Evolutionary conservation across 2,888 invertebrate genomes (phyloP), one percentile per base, ranked within the genome.

Genomic region (Scaptomyza polygonia): DNA sequence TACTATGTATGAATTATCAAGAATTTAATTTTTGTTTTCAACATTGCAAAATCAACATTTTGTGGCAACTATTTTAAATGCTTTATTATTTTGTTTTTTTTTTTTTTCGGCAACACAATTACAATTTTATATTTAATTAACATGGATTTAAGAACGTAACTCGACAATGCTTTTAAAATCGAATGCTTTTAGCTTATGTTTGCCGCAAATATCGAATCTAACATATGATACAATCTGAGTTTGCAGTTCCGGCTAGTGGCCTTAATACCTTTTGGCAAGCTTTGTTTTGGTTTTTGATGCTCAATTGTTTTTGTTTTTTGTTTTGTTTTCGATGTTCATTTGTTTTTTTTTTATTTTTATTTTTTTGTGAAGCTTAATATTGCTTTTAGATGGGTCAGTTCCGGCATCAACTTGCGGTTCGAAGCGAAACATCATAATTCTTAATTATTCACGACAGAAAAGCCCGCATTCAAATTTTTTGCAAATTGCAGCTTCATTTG

Each of bases 401-500:
- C 7, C 7, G 48, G 21, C 42, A 12, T 43, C 42, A 7, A 43
- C 6, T 14, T 25, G 6, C 3, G 21, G 6, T 43, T 43, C 8
- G 12, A 21, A 7, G 7, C 11, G 4, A 34, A 49, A 25, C 14
- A 34, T 48, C 9, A 49, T 25, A 25, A 8, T 25, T 7, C 14
- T 49, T 14, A 25, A 12, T 25, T 32, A 30, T 39, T 52, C 11
- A 12, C 5, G 11, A 4, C 14, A 3, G n/a, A 12, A 16, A 34
- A n/a, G 34, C 29, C 47, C 14, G 47, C 40, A 49, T 44, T 30
- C 39, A 47, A 56, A n/a, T 42, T 16, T 58, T 32, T 51, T 39
- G 34, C 40, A 54, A 47, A 29, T 52, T 67, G 16, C 14, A 66
- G 27, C 14, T 32, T 21, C 51, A 56, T 34, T 72, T 43, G 43